Conservation (phyloP, 1,140 invertebrate species). For the Ridgeia piscesae region DNA sequence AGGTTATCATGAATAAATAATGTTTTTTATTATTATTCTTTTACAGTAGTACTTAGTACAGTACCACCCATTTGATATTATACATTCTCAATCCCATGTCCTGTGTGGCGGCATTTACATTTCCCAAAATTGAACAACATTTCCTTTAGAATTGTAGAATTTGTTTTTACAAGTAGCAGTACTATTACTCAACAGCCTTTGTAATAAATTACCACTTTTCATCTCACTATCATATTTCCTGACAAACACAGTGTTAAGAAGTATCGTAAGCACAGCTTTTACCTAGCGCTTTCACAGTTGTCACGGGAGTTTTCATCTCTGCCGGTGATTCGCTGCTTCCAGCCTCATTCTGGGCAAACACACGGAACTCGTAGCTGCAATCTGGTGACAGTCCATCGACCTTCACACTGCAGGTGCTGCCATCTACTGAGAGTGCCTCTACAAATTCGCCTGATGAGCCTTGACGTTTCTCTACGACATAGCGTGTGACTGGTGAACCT, state of each 20-base stretch:
- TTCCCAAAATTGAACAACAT: too few species aligned
- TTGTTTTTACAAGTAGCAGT: not conserved
- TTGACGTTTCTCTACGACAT: constrained; percentile 61
- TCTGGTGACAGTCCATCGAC: constrained; percentile 20
- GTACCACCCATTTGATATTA: too few species aligned
- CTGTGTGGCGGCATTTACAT: too few species aligned
- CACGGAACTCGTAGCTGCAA: constrained; percentile 81
- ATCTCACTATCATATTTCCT: not conserved
- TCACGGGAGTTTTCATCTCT: constrained; percentile 18
- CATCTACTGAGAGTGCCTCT: constrained; percentile 4
- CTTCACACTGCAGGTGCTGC: constrained; percentile 20
- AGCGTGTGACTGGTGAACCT: constrained; percentile 41
- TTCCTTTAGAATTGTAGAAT: too few species aligned
- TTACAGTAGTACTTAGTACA: too few species aligned
- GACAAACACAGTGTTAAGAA: not conserved
- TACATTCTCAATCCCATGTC: too few species aligned
- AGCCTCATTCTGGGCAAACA: constrained; percentile 93
- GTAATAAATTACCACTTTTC: not conserved
- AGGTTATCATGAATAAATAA: too few species aligned
- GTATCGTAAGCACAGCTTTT: not conserved
- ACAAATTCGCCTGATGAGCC: constrained; percentile 61
- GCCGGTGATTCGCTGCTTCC: constrained; percentile 87
- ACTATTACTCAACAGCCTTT: not conserved
- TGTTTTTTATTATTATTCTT: too few species aligned
- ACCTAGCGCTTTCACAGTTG: not conserved